Conservation (phyloP, 2,797 vertebrate genomes). For the Novumbra hubbsi region DNA sequence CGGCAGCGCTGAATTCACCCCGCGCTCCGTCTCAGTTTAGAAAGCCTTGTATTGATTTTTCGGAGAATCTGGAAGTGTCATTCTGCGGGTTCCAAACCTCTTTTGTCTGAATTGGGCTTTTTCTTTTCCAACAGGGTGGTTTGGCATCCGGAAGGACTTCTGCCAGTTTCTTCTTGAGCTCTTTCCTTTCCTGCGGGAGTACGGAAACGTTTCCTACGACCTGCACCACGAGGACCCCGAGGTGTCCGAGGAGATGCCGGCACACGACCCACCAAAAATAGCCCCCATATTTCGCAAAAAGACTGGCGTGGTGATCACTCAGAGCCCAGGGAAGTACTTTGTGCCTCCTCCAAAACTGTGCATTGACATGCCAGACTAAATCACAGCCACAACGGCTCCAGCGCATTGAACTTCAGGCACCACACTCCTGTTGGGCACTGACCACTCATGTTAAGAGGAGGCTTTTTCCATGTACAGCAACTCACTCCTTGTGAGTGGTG, state of each 20-base stretch:
- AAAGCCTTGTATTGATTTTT: not conserved
- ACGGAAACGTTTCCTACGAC: constrained; percentile 96
- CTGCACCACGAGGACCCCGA: constrained; percentile 93
- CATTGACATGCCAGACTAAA: constrained; percentile 95
- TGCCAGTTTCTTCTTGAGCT: constrained; percentile 98
- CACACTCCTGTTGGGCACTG: not conserved
- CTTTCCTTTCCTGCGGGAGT: constrained; percentile 94
- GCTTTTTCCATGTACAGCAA: not conserved
- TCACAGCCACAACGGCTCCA: not conserved
- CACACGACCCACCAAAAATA: constrained; percentile 90
- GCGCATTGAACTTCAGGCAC: not conserved
- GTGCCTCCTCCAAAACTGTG: constrained; percentile 93
- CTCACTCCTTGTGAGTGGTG: not conserved
- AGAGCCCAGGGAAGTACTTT: constrained; percentile 95
- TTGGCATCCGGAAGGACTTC: constrained; percentile 97
- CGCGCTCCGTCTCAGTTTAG: not conserved
- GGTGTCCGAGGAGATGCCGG: constrained; percentile 84
- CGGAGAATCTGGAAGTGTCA: not conserved
- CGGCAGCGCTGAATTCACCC: not conserved
- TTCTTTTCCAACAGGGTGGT: constrained; percentile 84
- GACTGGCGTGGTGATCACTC: constrained; percentile 93
- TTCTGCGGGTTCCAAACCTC: not conserved
- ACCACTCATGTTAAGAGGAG: not conserved
- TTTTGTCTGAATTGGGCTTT: not conserved
- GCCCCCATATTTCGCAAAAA: constrained; percentile 98